A percentile compares a stretch with the other conserved stretches of the same genome.
These are phyloP conservation scores for Caenorhabditis zanzibari DNA, from an alignment of 2,888 invertebrate genomes.

Conservation along the genomic window DNA sequence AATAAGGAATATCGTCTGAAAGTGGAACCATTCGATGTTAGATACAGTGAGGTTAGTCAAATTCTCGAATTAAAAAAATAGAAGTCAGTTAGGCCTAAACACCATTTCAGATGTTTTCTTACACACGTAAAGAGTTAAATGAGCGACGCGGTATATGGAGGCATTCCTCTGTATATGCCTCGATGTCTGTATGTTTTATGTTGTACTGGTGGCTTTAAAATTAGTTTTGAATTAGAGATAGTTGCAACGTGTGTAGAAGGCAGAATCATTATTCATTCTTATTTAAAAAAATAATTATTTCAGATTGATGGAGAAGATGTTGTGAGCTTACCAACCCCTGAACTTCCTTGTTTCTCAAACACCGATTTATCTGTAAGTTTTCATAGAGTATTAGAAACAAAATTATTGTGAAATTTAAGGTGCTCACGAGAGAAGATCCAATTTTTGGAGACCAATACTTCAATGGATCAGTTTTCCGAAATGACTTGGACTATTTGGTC, in stretches of 20 bases:
- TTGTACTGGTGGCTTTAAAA: constrained; percentile 37
- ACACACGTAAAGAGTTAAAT: constrained; percentile 27
- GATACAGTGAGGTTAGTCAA: constrained; percentile 71
- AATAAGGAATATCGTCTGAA: constrained; percentile 69
- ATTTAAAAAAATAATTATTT: not conserved
- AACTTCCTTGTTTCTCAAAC: constrained; percentile 72
- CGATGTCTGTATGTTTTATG: constrained; percentile 63
- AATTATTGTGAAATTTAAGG: constrained; percentile 56
- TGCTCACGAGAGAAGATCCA: constrained; percentile 74
- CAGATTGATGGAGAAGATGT: constrained; percentile 70
- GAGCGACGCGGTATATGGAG: constrained; percentile 64
- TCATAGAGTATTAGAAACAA: no score
- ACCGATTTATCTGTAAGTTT: constrained; percentile 73
- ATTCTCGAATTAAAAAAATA: no score
- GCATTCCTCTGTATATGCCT: constrained; percentile 64
- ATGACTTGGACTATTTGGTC: constrained; percentile 77
- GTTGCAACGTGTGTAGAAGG: not conserved
- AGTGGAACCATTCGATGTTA: constrained; percentile 75
- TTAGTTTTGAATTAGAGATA: not conserved
- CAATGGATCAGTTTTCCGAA: constrained; percentile 77
- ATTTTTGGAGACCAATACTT: constrained; percentile 76
- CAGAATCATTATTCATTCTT: not conserved
- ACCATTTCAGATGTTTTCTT: constrained; percentile 65
- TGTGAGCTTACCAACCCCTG: constrained; percentile 63
- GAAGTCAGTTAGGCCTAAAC: not conserved